These are phyloP conservation scores for Hippocampus comes DNA, from an alignment of 2,113 vertebrate species.

Conservation along the genomic window DNA sequence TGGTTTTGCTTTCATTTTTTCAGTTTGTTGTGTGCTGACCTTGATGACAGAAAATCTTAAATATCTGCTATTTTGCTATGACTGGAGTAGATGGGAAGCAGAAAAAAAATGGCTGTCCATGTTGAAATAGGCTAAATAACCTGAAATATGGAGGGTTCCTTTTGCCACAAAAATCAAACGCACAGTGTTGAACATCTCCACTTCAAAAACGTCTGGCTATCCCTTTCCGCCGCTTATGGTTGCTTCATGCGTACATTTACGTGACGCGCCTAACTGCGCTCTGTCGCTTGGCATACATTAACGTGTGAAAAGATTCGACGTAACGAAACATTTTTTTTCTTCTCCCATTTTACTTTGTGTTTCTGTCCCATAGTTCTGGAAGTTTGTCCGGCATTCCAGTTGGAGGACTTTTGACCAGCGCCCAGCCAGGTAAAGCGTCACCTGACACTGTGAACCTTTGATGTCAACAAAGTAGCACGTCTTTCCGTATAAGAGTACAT, in stretches of 20 bases:
- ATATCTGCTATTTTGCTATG: not conserved
- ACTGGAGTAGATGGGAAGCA: not conserved
- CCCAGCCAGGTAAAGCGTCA: constrained; percentile 22
- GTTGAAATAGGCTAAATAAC: not conserved
- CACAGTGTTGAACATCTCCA: not conserved
- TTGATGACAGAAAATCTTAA: not conserved
- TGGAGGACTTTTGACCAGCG: not conserved
- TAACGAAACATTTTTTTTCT: not conserved
- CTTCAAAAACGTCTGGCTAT: not conserved
- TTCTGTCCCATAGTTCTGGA: constrained; percentile 31
- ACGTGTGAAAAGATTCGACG: not conserved
- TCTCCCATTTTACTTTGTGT: not conserved
- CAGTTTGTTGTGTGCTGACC: too few relatives aligned
- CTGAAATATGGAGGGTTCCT: not conserved
- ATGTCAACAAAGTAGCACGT: too few relatives aligned
- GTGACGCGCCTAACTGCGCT: not conserved
- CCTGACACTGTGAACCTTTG: not conserved
- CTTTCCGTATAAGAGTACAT: too few relatives aligned
- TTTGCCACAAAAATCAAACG: not conserved
- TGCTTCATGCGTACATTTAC: not conserved
- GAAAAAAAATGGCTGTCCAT: not conserved
- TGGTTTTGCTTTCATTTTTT: not conserved
- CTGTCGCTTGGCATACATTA: not conserved
- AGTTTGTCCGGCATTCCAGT: not conserved
- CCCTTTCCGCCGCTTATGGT: not conserved